Evolutionary conservation across 2,797 vertebrate genomes (phyloP).

Genomic region (Scolopax bukidnonensis): DNA sequence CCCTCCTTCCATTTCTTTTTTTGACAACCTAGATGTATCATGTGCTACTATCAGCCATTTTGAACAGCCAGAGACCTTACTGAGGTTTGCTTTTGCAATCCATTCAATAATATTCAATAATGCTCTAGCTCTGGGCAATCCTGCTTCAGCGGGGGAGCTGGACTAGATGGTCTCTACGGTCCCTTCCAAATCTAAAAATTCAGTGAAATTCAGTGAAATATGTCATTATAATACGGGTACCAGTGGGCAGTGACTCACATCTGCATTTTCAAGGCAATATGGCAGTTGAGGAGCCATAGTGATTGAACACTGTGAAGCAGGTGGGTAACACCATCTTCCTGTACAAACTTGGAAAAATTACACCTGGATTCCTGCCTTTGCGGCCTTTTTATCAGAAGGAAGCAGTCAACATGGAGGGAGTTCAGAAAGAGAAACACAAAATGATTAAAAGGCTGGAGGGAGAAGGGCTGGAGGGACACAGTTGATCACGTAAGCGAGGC

Average conservation of each 20-base stretch:
- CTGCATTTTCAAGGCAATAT: neutral
- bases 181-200: too few relatives aligned
- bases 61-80: neutral
- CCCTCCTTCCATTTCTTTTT: neutral
- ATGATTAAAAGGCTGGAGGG: conserved; percentile 6
- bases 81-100: neutral
- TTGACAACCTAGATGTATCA: neutral
- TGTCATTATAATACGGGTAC: neutral
- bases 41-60: neutral
- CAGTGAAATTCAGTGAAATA: too few relatives aligned
- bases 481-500: conserved; percentile 13
- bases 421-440: neutral
- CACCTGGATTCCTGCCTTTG: conserved; percentile 8
- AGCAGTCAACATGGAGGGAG: neutral
- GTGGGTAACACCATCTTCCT: neutral
- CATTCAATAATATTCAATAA: neutral
- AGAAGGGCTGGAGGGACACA: neutral
- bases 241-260: neutral
- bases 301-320: neutral
- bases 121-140: too few relatives aligned
- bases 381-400: neutral
- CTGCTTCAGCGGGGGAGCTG: too few relatives aligned
- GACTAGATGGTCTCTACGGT: too few relatives aligned
- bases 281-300: neutral
- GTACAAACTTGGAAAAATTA: neutral